Percentiles rank a stretch among this genome's conserved stretches.
phyloP scores from a whole-genome alignment of 2,888 invertebrate genomes.

The Morinoia aosen region DNA sequence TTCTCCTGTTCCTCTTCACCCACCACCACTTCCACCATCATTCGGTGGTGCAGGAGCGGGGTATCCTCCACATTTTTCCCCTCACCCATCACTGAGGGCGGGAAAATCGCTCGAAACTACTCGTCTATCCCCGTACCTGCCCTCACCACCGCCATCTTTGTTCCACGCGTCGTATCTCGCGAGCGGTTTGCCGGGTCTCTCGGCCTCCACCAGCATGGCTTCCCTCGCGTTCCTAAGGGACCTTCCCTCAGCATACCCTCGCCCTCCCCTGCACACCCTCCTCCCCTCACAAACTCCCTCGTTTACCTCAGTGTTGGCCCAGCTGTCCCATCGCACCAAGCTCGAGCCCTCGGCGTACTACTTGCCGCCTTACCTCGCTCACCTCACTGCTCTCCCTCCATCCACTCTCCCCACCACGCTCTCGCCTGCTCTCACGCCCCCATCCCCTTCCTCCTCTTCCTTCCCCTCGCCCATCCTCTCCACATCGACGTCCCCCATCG shows the following conservation, averaged over 20 bases:
- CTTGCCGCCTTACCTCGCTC: constrained; percentile 57
- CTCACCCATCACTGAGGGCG: constrained; percentile 56
- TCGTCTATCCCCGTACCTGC: constrained; percentile 55
- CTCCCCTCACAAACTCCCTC: constrained; percentile 63
- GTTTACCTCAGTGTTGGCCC: constrained; percentile 66
- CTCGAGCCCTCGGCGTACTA: constrained; percentile 59
- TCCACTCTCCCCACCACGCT: constrained; percentile 60
- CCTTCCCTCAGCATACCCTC: constrained; percentile 57
- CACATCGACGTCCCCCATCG: constrained; percentile 43
- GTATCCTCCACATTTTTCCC: constrained; percentile 62
- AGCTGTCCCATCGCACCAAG: constrained; percentile 64
- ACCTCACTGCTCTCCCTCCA: constrained; percentile 62
- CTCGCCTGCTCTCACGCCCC: constrained; percentile 60
- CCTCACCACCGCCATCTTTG: constrained; percentile 52
- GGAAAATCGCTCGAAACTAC: constrained; percentile 53
- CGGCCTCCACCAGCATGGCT: constrained; percentile 60
- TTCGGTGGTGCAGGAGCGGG: constrained; percentile 60
- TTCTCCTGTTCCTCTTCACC: constrained; percentile 59
- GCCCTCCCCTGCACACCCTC: constrained; percentile 62
- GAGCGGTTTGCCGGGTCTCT: constrained; percentile 56
- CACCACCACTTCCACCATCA: constrained; percentile 63
- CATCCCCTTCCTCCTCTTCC: constrained; percentile 58
- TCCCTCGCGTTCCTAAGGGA: constrained; percentile 63
- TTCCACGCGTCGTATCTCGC: constrained; percentile 53
- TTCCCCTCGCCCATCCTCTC: constrained; percentile 46